Percentiles rank a stretch among this genome's conserved stretches.
phyloP scores from a whole-genome alignment of 2,113 vertebrate genomes.

The Plecotus auritus region DNA sequence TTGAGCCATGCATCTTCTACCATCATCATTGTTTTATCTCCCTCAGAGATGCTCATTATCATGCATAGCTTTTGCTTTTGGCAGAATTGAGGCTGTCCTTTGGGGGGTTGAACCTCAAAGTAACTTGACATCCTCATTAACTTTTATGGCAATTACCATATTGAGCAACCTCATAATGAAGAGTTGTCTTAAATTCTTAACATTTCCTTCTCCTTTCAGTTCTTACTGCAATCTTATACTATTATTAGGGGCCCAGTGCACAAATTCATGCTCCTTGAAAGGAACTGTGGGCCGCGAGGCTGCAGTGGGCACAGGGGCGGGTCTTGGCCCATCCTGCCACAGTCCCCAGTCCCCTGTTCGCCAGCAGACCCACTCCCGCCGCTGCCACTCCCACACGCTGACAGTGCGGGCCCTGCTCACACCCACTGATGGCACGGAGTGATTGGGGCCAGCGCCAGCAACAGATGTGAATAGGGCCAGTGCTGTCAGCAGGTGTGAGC shows the following conservation, averaged over 20 bases:
- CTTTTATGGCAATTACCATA: conserved; percentile 49
- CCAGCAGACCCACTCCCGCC: too few relatives aligned
- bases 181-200: not conserved
- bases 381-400: too few relatives aligned
- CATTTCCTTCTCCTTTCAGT: not conserved
- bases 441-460: too few relatives aligned
- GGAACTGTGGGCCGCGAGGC: too few relatives aligned
- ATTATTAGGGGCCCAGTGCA: not conserved
- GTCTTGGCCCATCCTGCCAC: too few relatives aligned
- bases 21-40: conserved; percentile 26
- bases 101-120: conserved; percentile 55
- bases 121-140: conserved; percentile 69
- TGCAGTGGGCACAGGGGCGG: too few relatives aligned
- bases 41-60: conserved; percentile 58
- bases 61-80: conserved; percentile 38
- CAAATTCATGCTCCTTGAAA: too few relatives aligned
- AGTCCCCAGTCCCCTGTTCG: too few relatives aligned
- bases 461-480: too few relatives aligned
- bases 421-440: too few relatives aligned
- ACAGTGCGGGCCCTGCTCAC: too few relatives aligned
- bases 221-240: not conserved
- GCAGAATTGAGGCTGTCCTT: conserved; percentile 48
- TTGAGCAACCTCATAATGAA: conserved; percentile 47
- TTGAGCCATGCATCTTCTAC: conserved; percentile 49
- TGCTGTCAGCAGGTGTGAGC: too few relatives aligned